These are phyloP conservation scores for Nesogale talazaci DNA, from an alignment of 2,113 vertebrate species.

Conservation along the genomic window DNA sequence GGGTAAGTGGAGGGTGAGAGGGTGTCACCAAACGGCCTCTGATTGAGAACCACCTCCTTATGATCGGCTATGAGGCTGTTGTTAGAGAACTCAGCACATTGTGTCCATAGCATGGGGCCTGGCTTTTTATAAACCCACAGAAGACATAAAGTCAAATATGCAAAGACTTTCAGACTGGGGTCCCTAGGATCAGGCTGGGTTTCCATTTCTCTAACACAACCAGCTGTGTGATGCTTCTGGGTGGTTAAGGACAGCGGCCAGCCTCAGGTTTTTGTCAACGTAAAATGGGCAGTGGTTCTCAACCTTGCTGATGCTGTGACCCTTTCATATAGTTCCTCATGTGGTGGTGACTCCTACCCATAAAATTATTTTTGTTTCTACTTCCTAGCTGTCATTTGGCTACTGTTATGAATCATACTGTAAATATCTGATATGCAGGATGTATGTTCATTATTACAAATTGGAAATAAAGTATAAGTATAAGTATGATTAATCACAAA, in stretches of 20 bases:
- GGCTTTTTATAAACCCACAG: background rate
- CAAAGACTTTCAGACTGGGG: background rate
- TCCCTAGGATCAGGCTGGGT: background rate
- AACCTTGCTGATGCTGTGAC: too few relatives aligned
- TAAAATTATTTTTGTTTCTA: too few relatives aligned
- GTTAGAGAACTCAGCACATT: background rate
- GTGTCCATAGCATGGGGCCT: background rate
- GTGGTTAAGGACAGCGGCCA: background rate
- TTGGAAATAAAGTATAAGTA: too few relatives aligned
- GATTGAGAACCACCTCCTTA: background rate
- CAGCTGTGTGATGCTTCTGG: background rate
- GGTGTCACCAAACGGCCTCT: too few relatives aligned
- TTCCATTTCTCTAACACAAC: background rate
- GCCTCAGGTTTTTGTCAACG: background rate
- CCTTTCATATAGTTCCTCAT: too few relatives aligned
- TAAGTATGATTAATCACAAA: too few relatives aligned
- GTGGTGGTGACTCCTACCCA: too few relatives aligned
- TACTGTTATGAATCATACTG: too few relatives aligned
- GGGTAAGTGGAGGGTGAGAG: too few relatives aligned
- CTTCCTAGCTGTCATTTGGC: too few relatives aligned
- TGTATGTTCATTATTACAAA: too few relatives aligned
- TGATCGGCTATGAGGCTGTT: background rate
- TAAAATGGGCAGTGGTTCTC: background rate
- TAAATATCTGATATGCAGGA: too few relatives aligned
- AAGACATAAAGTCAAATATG: background rate